A percentile compares a stretch with the other conserved stretches of the same genome.
phyloP scores from a whole-genome alignment of 2,888 invertebrate genomes.

The Agapostemon virescens region DNA sequence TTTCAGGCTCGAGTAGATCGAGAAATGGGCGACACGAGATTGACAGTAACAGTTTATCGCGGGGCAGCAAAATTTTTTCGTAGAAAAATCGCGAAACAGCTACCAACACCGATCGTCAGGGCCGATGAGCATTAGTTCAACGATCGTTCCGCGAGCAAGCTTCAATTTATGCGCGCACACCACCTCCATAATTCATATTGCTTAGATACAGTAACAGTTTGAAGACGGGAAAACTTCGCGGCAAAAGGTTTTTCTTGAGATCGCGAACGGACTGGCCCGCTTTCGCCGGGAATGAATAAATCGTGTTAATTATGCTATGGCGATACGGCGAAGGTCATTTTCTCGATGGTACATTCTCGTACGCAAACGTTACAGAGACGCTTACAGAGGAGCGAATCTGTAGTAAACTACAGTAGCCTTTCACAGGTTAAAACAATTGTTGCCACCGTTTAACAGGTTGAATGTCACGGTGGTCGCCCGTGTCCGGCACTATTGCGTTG shows the following conservation, averaged over 20 bases:
- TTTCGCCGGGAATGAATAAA: slow-evolving; percentile 22
- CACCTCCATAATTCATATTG: slow-evolving; percentile 68
- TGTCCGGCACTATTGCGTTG: no score
- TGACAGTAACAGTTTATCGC: slow-evolving; percentile 1
- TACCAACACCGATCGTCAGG: slow-evolving; percentile 57
- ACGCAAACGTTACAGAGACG: no score
- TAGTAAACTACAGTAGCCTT: no score
- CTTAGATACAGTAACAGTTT: slow-evolving; percentile 57
- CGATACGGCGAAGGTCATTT: not conserved
- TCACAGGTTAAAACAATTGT: no score
- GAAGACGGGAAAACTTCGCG: slow-evolving; percentile 33
- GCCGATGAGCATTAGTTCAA: slow-evolving; percentile 69
- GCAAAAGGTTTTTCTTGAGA: slow-evolving; percentile 28
- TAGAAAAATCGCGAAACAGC: slow-evolving; percentile 41
- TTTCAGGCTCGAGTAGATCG: not conserved
- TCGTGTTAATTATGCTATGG: slow-evolving; percentile 16
- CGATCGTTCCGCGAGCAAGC: slow-evolving; percentile 68
- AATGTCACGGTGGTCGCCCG: no score
- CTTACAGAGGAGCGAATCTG: not conserved
- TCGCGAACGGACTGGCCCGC: slow-evolving; percentile 33
- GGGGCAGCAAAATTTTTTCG: slow-evolving; percentile 12
- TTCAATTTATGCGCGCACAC: slow-evolving; percentile 63
- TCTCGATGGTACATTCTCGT: not conserved
- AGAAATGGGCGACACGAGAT: not conserved
- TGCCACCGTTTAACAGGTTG: no score